A percentile compares a stretch with the other conserved stretches of the same genome.
Conservation (phyloP, 2,888 invertebrate genomes). For the Hydroisotoma schaefferi region DNA sequence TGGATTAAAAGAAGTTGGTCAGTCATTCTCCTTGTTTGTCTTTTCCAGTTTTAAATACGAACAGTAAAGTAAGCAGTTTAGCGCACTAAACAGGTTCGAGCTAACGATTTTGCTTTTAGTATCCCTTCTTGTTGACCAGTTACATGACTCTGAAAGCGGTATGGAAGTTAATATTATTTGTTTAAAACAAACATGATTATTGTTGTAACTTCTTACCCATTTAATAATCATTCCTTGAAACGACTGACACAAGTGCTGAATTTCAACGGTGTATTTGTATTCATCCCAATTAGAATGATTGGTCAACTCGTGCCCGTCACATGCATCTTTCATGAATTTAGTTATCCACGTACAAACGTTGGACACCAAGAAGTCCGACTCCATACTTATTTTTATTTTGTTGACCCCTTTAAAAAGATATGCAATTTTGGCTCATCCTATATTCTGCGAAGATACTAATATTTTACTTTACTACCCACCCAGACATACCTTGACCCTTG, state of each 20-base stretch:
- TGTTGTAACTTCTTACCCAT: constrained; percentile 23
- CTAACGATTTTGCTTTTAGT: constrained; percentile 15
- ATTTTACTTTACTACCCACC: neutral
- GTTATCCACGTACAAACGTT: constrained; percentile 24
- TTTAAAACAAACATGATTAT: neutral
- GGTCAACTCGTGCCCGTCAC: neutral
- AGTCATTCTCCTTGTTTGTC: too few relatives aligned
- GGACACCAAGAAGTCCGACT: constrained; percentile 23
- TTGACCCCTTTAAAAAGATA: constrained; percentile 13
- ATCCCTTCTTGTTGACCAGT: constrained; percentile 6
- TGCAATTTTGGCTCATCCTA: too few relatives aligned
- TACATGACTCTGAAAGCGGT: constrained; percentile 3
- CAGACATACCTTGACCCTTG: constrained; percentile 25
- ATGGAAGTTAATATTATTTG: constrained; percentile 7
- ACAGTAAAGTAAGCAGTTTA: too few relatives aligned
- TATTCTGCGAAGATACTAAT: neutral
- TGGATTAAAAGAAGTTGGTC: too few relatives aligned
- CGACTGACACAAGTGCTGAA: constrained; percentile 16
- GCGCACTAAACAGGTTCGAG: too few relatives aligned
- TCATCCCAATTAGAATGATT: constrained; percentile 32
- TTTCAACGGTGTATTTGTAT: constrained; percentile 29
- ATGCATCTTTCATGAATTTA: constrained; percentile 12
- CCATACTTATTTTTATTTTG: constrained; percentile 21
- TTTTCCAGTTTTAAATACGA: too few relatives aligned
- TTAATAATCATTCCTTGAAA: constrained; percentile 30